Base-by-base conservation (phyloP, 1,140 invertebrate species). In the Parapsyche elsis region DNA sequence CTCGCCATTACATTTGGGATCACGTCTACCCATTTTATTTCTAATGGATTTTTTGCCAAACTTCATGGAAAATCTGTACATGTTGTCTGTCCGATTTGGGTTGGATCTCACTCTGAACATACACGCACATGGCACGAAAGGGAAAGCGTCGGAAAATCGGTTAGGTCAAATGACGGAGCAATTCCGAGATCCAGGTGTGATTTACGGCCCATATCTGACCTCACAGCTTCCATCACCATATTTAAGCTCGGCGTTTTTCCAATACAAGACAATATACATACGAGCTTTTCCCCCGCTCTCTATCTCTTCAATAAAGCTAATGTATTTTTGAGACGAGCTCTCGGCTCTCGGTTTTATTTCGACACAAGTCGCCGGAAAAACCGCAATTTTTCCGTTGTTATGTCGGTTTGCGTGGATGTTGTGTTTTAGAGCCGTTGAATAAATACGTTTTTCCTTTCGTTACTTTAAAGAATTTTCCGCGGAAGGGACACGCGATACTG, bases 201-300 rank as follows among this genome's bases (percentile, higher is more conserved):
- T 67, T 67, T 67, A 67, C 64, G 64, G 64, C 64, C 64, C 64
- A 67, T 67, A 67, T 67, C 64, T 67, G 64, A 67, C 64, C 64
- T 67, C 64, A 23, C 64, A 67, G 64, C 64, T 67, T 67, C 64
- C 64, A 67, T 67, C 64, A 67, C 64, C 64, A 67, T 67, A 67
- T 67, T 67, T 67, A 67, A 67, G 64, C 24, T 67, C 21, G 24
- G 5, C 21, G 10, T 67, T 67, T 67, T 26, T 24, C 24, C 64
- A 67, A 67, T 67, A 67, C 64, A 67, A 67, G 24, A 67, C 64
- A 67, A 67, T 67, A 67, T 67, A 67, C 16, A 9, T 19, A 21
- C 7, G 30, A 7, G 2, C 30, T 1, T 24, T 24, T 67, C 26
- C 26, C 26, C 14, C 64, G 64, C 23, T 67, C 30, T 38, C 30